Evolutionary conservation across 2,113 vertebrate genomes (phyloP).

Genomic region (Scomber colias): DNA sequence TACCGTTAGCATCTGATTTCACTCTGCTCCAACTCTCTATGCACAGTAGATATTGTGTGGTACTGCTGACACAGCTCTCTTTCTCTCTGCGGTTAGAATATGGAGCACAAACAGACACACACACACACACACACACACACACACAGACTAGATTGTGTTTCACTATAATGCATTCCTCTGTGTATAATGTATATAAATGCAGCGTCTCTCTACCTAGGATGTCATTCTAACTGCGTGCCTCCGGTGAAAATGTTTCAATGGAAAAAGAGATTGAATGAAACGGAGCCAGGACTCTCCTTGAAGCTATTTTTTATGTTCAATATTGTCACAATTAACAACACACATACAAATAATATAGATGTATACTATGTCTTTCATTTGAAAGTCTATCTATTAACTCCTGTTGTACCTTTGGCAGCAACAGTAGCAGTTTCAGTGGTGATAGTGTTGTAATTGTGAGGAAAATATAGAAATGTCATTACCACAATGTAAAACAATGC

Average conservation of each 20-base stretch:
- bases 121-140: not conserved
- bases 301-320: not conserved
- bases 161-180: conserved; percentile 25
- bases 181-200: conserved; percentile 20
- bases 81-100: conserved; percentile 11
- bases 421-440: too few relatives aligned
- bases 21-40: conserved; percentile 19
- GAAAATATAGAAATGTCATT: too few relatives aligned
- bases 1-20: conserved; percentile 25
- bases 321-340: not conserved
- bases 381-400: too few relatives aligned
- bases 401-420: too few relatives aligned
- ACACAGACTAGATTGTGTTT: conserved; percentile 41
- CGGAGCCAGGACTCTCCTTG: not conserved
- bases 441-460: too few relatives aligned
- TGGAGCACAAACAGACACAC: not conserved
- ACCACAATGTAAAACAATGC: too few relatives aligned
- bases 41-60: conserved; percentile 24
- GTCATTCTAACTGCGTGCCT: not conserved
- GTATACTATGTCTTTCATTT: too few relatives aligned
- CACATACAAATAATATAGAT: too few relatives aligned
- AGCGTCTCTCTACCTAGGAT: conserved; percentile 15
- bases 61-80: conserved; percentile 49
- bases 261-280: not conserved
- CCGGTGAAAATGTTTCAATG: not conserved